Percentiles rank a stretch among this genome's conserved stretches.
Evolutionary conservation across 2,113 vertebrate genomes (phyloP).

Genomic region (Menura novaehollandiae): DNA sequence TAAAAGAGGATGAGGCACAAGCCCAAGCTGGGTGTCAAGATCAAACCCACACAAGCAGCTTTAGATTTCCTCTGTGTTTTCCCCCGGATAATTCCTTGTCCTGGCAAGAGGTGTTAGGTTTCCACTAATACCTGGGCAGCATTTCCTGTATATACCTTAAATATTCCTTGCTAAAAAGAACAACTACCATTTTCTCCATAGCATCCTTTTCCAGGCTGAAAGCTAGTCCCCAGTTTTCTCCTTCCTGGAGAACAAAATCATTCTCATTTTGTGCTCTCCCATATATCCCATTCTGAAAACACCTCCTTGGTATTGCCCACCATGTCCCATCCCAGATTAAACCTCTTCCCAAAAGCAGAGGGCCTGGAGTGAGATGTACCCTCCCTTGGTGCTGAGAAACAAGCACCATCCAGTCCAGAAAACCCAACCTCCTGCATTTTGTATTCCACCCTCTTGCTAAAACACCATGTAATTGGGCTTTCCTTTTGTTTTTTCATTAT

Average conservation of each 20-base stretch:
- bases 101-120: background rate
- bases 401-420: background rate
- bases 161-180: background rate
- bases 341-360: background rate
- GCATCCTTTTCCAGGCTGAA: background rate
- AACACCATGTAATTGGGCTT: background rate
- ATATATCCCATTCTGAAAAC: background rate
- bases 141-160: background rate
- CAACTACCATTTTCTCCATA: background rate
- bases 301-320: background rate
- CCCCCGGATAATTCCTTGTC: background rate
- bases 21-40: background rate
- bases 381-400: background rate
- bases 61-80: background rate
- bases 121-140: background rate
- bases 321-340: background rate
- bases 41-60: background rate
- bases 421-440: background rate
- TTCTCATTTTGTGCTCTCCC: background rate
- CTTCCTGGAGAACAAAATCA: background rate
- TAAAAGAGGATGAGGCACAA: background rate
- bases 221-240: background rate
- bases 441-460: background rate
- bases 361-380: background rate
- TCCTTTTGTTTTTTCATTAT: rapidly evolving